Percentiles rank a stretch among this genome's conserved stretches.
phyloP scores from a whole-genome alignment of 1,140 invertebrate species.

The Neocloeon triangulifer region DNA sequence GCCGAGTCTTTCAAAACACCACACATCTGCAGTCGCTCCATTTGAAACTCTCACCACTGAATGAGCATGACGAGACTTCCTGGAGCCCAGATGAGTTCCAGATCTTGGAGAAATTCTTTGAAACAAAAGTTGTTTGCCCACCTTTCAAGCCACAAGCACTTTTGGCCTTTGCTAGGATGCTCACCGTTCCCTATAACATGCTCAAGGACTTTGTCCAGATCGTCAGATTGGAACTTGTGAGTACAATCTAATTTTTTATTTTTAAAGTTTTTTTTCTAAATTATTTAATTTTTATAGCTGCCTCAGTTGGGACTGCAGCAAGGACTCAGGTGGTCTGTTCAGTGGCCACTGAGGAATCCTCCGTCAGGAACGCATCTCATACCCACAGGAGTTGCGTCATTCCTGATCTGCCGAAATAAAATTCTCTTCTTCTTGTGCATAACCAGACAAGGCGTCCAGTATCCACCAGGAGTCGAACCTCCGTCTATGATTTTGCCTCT shows the following conservation, averaged over 20 bases:
- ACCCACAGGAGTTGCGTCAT: slow-evolving; percentile 59
- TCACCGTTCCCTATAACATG: slow-evolving; percentile 60
- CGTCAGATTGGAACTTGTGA: slow-evolving; percentile 54
- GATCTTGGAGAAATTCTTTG: slow-evolving; percentile 80
- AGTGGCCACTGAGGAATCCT: slow-evolving; percentile 76
- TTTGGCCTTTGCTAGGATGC: slow-evolving; percentile 55
- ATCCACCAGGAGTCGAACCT: slow-evolving; percentile 38
- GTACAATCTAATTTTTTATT: too few relatives aligned
- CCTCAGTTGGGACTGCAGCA: slow-evolving; percentile 36
- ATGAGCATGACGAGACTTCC: slow-evolving; percentile 65
- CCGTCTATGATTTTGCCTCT: slow-evolving; percentile 64
- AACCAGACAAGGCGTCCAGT: slow-evolving; percentile 39
- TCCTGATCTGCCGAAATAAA: slow-evolving; percentile 61
- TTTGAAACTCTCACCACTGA: slow-evolving; percentile 60
- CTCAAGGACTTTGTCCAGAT: slow-evolving; percentile 81
- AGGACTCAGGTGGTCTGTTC: slow-evolving; percentile 60
- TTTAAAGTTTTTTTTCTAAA: slow-evolving; percentile 8
- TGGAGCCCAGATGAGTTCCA: slow-evolving; percentile 71
- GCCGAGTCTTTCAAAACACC: slow-evolving; percentile 60
- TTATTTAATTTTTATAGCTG: too few relatives aligned
- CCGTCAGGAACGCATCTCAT: slow-evolving; percentile 64
- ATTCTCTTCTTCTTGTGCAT: slow-evolving; percentile 78
- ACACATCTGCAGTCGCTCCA: slow-evolving; percentile 75
- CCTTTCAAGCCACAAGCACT: slow-evolving; percentile 78
- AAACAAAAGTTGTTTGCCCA: slow-evolving; percentile 57